phyloP scores from a whole-genome alignment of 2,888 invertebrate genomes.

The Endomychus coccineus region DNA sequence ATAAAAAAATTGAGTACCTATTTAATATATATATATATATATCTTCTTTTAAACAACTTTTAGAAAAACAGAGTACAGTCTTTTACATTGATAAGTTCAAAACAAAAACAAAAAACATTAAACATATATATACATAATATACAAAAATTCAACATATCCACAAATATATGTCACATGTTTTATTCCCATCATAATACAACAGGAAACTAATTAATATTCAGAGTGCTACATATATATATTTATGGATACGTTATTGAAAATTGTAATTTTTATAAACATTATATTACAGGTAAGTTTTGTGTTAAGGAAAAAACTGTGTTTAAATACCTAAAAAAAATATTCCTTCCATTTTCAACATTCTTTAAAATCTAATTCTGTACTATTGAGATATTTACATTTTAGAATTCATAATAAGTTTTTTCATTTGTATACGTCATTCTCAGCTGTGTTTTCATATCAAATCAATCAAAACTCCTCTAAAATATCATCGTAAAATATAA shows the following conservation, averaged over 20 bases:
- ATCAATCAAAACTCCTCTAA: too few species aligned
- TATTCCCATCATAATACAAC: conserved; percentile 10
- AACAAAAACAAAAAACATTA: conserved; percentile 13
- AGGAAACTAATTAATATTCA: too few species aligned
- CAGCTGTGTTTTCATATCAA: neutral
- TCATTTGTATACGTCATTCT: conserved; percentile 11
- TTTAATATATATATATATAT: neutral
- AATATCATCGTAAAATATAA: too few species aligned
- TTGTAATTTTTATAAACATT: conserved; percentile 29
- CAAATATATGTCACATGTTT: conserved; percentile 13
- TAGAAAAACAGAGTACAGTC: conserved; percentile 1
- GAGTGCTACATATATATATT: too few species aligned
- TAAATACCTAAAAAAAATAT: conserved; percentile 27
- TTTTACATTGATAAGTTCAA: conserved; percentile 13
- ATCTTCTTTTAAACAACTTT: conserved; percentile 1
- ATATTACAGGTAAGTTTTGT: conserved; percentile 28
- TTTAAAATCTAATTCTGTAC: conserved; percentile 31
- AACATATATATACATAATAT: conserved; percentile 16
- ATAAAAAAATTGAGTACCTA: conserved; percentile 7
- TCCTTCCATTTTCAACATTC: conserved; percentile 31
- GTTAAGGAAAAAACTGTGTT: conserved; percentile 25
- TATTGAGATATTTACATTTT: conserved; percentile 24
- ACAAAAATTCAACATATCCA: conserved; percentile 16
- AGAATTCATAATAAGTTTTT: conserved; percentile 12
- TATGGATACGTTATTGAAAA: too few species aligned